Percentiles rank a stretch among this genome's conserved stretches.
These are phyloP conservation scores for Macropis europaea DNA, from an alignment of 2,888 invertebrate genomes.

Conservation along the genomic window DNA sequence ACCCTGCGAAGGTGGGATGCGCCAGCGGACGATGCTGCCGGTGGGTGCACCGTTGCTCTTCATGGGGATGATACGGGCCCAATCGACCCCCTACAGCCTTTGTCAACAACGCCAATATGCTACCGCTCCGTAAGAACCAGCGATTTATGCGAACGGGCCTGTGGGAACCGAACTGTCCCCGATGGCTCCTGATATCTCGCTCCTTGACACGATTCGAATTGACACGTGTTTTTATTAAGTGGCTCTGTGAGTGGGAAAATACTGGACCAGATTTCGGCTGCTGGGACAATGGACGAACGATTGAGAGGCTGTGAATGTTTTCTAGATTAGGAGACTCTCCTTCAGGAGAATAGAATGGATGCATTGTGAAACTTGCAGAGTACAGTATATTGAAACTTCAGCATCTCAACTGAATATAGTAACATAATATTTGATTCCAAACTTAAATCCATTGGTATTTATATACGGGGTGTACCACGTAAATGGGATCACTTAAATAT, in stretches of 20 bases:
- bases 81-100: conserved; percentile 72
- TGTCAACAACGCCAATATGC: conserved; percentile 80
- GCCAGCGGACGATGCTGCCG: conserved; percentile 40
- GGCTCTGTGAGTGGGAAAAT: conserved; percentile 10
- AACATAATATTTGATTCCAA: too few relatives aligned
- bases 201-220: conserved; percentile 43
- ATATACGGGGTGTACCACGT: too few relatives aligned
- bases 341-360: neutral
- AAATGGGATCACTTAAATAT: too few relatives aligned
- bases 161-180: conserved; percentile 72
- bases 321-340: neutral
- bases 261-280: neutral
- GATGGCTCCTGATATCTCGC: conserved; percentile 30
- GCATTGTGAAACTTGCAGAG: neutral
- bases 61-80: conserved; percentile 63
- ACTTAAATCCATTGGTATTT: too few relatives aligned
- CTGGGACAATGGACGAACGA: neutral
- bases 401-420: too few relatives aligned
- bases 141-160: conserved; percentile 71
- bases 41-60: conserved; percentile 45
- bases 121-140: conserved; percentile 63
- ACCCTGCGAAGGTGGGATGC: conserved; percentile 64
- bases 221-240: conserved; percentile 51
- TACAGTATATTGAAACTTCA: too few relatives aligned
- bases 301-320: neutral